Percentiles rank a stretch among this genome's conserved stretches.
These are phyloP conservation scores for Nasonia giraulti DNA, from an alignment of 1,140 invertebrate genomes.

Conservation along the genomic window DNA sequence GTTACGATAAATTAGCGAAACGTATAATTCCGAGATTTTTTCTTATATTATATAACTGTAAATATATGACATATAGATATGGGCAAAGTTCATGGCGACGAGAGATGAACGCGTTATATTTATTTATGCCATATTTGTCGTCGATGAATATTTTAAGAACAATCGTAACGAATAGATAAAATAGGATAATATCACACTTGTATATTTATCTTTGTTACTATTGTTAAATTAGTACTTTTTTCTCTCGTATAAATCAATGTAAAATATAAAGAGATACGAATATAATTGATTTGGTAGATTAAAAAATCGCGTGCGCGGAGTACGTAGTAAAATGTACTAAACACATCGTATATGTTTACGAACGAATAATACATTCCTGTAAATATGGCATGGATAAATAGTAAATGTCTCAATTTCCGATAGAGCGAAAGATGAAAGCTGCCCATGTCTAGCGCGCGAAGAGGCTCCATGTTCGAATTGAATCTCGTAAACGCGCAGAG, in stretches of 20 bases:
- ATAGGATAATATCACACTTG: background rate
- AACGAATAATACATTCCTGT: background rate
- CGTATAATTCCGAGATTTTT: slow-evolving; percentile 56
- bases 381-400: slow-evolving; percentile 27
- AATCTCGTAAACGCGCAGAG: background rate
- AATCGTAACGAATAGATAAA: slow-evolving; percentile 18
- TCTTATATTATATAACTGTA: slow-evolving; percentile 36
- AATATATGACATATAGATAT: background rate
- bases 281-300: background rate
- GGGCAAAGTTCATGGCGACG: background rate
- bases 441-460: slow-evolving; percentile 14
- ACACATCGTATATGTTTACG: background rate
- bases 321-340: background rate
- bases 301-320: background rate
- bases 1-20: slow-evolving; percentile 48
- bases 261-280: background rate
- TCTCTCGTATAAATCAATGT: slow-evolving; percentile 5
- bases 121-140: slow-evolving; percentile 24
- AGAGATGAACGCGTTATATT: background rate
- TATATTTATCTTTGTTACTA: slow-evolving; percentile 19
- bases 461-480: slow-evolving; percentile 40
- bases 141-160: slow-evolving; percentile 16
- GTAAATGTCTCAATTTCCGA: background rate
- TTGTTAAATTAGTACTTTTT: slow-evolving; percentile 4
- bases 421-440: slow-evolving; percentile 9